Evolutionary conservation across 2,797 vertebrate species (phyloP).

Genomic region (Sebastes steindachneri): DNA sequence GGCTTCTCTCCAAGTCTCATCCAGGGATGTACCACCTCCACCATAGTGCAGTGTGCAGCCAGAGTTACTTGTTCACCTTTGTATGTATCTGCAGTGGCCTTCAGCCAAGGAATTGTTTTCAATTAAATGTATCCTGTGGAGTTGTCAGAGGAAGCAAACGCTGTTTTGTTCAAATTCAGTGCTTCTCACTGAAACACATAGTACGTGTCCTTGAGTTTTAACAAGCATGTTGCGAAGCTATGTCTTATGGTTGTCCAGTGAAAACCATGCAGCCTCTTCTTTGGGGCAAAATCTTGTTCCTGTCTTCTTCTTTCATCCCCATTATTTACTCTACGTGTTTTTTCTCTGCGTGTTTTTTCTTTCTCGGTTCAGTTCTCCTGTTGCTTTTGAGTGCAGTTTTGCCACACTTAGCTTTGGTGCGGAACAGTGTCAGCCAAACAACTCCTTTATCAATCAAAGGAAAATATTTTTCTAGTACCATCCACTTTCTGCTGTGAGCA

Average conservation of each 20-base stretch:
- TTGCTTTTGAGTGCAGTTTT: not conserved
- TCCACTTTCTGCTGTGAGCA: not conserved
- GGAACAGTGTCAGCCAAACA: not conserved
- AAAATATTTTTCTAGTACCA: not conserved
- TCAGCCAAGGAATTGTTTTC: not conserved
- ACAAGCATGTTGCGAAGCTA: not conserved
- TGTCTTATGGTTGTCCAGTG: not conserved
- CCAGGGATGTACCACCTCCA: not conserved
- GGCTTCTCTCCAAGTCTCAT: not conserved
- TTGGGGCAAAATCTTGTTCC: not conserved
- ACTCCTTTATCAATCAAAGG: not conserved
- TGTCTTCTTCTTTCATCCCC: not conserved
- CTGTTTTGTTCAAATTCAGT: not conserved
- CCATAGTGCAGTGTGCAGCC: not conserved
- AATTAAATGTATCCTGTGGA: not conserved
- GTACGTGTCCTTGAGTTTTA: not conserved
- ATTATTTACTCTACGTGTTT: not conserved
- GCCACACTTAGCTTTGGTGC: not conserved
- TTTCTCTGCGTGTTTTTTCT: not conserved
- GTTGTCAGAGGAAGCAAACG: not conserved
- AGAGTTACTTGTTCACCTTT: not conserved
- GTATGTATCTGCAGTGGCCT: not conserved
- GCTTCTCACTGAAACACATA: not conserved
- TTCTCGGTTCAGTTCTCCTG: not conserved
- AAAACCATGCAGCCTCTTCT: not conserved